A percentile compares a stretch with the other conserved stretches of the same genome.
Evolutionary conservation across 2,888 invertebrate species (phyloP).

Genomic region (Nudaria mundana): DNA sequence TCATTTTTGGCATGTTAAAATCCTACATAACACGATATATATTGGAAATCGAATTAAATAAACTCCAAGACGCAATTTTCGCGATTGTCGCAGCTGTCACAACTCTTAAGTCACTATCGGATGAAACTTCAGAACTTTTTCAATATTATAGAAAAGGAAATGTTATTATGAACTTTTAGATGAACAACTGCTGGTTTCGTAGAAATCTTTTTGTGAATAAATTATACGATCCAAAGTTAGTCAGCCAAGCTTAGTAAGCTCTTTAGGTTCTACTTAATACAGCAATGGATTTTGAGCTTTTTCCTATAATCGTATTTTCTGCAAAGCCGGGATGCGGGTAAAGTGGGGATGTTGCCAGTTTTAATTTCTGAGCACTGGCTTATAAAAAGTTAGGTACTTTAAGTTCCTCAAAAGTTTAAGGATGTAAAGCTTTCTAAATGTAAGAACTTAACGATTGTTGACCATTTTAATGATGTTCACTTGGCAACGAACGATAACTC

Average conservation of each 20-base stretch:
- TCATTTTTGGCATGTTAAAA: too few relatives aligned
- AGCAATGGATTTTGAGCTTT: conserved; percentile 34
- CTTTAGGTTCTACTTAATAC: conserved; percentile 22
- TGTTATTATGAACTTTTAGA: conserved; percentile 60
- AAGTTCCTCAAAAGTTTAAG: too few relatives aligned
- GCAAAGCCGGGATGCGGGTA: conserved; percentile 18
- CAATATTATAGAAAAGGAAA: conserved; percentile 54
- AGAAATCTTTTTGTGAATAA: conserved; percentile 28
- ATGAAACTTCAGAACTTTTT: conserved; percentile 47
- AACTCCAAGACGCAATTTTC: too few relatives aligned
- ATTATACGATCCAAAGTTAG: conserved; percentile 25
- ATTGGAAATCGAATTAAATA: too few relatives aligned
- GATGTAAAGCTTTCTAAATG: too few relatives aligned
- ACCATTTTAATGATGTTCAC: too few relatives aligned
- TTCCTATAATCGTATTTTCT: conserved; percentile 38
- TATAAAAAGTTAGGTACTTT: too few relatives aligned
- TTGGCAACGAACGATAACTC: too few relatives aligned
- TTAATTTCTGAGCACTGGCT: conserved; percentile 30
- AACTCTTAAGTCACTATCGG: conserved; percentile 44
- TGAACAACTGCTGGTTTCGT: conserved; percentile 12
- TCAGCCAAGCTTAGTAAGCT: conserved; percentile 6
- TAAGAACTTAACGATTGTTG: too few relatives aligned
- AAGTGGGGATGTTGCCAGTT: conserved; percentile 26
- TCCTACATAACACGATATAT: too few relatives aligned
- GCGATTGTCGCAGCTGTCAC: too few relatives aligned